Conservation (phyloP, 2,888 invertebrate species). For the Miltochrista miniata region DNA sequence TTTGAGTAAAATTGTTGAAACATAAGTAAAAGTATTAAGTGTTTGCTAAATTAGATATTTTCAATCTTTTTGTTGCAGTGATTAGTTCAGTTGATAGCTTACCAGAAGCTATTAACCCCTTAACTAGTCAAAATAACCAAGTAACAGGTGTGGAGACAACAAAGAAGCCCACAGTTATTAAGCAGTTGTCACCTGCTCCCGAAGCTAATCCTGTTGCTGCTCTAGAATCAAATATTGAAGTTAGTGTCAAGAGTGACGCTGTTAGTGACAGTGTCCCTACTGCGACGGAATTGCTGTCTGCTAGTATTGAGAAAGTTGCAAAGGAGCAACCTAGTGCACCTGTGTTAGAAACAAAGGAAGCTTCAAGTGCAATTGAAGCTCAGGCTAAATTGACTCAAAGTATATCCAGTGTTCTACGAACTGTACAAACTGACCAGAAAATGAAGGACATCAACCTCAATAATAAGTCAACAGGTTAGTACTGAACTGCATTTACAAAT, state of each 20-base stretch:
- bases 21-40: not conserved
- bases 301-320: conserved; percentile 73
- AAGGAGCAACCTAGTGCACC: conserved; percentile 51
- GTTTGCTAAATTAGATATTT: not conserved
- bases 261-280: conserved; percentile 53
- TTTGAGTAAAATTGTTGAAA: too few species aligned
- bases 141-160: conserved; percentile 48
- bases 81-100: conserved; percentile 74
- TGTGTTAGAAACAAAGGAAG: conserved; percentile 55
- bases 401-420: conserved; percentile 65
- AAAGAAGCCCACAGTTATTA: conserved; percentile 40
- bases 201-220: conserved; percentile 43
- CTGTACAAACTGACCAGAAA: conserved; percentile 64
- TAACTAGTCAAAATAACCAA: conserved; percentile 73
- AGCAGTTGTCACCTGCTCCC: conserved; percentile 40
- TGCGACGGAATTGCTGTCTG: conserved; percentile 70
- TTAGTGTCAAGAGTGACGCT: conserved; percentile 49
- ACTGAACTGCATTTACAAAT: too few species aligned
- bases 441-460: conserved; percentile 79
- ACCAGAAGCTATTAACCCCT: conserved; percentile 63
- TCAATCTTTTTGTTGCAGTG: conserved; percentile 58
- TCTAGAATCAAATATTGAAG: conserved; percentile 47
- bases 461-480: conserved; percentile 69
- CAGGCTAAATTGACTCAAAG: conserved; percentile 77
- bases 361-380: conserved; percentile 69